Conservation (phyloP, 2,113 vertebrate species). For the Rhea americana region DNA sequence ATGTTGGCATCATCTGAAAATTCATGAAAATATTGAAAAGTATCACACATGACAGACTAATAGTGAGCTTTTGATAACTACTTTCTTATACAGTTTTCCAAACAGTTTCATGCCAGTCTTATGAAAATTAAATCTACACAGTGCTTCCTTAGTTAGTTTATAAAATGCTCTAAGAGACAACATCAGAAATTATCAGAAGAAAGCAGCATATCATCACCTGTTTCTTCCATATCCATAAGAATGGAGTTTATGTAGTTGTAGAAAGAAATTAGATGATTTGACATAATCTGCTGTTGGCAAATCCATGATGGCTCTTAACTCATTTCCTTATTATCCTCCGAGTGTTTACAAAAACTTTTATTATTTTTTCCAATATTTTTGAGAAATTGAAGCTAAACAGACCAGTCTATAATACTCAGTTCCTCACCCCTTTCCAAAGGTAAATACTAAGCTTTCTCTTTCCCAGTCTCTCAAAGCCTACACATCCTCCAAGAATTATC, state of each 20-base stretch:
- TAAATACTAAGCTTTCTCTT: neutral
- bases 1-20: neutral
- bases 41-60: neutral
- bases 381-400: neutral
- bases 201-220: neutral
- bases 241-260: neutral
- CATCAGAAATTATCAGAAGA: neutral
- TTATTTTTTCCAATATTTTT: neutral
- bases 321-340: neutral
- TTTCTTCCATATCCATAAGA: neutral
- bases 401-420: neutral
- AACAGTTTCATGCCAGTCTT: neutral
- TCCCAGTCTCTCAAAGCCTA: neutral
- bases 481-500: neutral
- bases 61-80: neutral
- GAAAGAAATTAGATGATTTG: neutral
- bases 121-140: neutral
- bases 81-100: neutral
- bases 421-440: neutral
- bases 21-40: slow-evolving; percentile 14
- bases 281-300: neutral
- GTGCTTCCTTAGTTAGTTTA: neutral
- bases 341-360: neutral
- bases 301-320: neutral
- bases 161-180: neutral